A percentile compares a stretch with the other conserved stretches of the same genome.
These are phyloP conservation scores for Callaeas wilsoni DNA, from an alignment of 2,113 vertebrate species.

Conservation along the genomic window DNA sequence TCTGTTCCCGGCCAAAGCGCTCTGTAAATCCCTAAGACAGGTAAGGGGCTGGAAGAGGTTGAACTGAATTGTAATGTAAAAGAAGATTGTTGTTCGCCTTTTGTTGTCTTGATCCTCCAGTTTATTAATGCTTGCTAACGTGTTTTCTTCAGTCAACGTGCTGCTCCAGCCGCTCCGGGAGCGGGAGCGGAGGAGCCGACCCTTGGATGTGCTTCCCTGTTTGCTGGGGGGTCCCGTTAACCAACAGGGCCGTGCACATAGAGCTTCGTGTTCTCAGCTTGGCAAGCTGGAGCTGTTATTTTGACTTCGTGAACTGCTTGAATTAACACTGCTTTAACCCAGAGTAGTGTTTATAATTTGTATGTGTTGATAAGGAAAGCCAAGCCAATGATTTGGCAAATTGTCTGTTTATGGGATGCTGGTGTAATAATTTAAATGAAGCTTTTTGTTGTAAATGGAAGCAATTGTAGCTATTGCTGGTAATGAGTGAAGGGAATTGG, in stretches of 20 bases:
- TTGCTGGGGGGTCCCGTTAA: neutral
- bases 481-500: neutral
- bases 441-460: neutral
- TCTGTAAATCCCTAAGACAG: slow-evolving; percentile 70
- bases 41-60: slow-evolving; percentile 72
- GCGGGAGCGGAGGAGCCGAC: neutral
- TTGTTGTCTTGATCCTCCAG: neutral
- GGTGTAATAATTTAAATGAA: neutral
- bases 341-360: accelerated
- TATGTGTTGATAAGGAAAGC: neutral
- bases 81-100: slow-evolving; percentile 23
- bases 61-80: slow-evolving; percentile 51
- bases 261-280: neutral
- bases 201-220: neutral
- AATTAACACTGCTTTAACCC: neutral
- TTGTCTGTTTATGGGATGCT: neutral
- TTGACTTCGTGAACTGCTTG: neutral
- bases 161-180: neutral
- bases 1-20: slow-evolving; percentile 70
- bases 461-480: neutral
- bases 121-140: neutral
- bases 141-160: neutral
- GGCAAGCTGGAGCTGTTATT: neutral
- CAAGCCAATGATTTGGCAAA: neutral
- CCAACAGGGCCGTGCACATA: accelerated